Conservation (phyloP, 1,140 invertebrate genomes). For the Asbolus verrucosus region DNA sequence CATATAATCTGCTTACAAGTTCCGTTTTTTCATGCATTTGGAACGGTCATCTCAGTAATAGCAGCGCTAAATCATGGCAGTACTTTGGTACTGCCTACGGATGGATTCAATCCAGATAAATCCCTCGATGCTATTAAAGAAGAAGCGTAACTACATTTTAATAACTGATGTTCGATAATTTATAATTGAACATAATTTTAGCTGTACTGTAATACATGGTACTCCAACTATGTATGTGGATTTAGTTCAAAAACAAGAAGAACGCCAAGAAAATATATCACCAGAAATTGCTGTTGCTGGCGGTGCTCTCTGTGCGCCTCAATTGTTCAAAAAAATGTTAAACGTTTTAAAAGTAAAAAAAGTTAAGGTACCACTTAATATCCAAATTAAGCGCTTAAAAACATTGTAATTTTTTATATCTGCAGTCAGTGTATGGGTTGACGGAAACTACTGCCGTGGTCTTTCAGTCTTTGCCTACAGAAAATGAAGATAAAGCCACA, state of each 20-base stretch:
- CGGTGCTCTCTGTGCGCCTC: constrained; percentile 81
- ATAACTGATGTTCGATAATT: not conserved
- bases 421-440: constrained; percentile 86
- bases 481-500: constrained; percentile 75
- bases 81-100: constrained; percentile 78
- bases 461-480: constrained; percentile 76
- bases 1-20: constrained; percentile 81
- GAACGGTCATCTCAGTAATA: constrained; percentile 79
- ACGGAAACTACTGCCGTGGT: constrained; percentile 87
- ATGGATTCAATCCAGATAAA: constrained; percentile 76
- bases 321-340: constrained; percentile 75
- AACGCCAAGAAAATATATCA: constrained; percentile 66
- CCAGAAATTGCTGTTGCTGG: constrained; percentile 75
- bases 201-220: constrained; percentile 85
- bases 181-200: constrained; percentile 60
- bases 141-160: constrained; percentile 72
- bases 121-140: constrained; percentile 75
- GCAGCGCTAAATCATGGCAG: constrained; percentile 73
- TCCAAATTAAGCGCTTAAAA: no score
- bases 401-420: constrained; percentile 30
- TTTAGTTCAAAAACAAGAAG: constrained; percentile 71
- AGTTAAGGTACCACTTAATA: constrained; percentile 56
- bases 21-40: constrained; percentile 94
- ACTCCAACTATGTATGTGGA: constrained; percentile 98
- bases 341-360: constrained; percentile 57